These are phyloP conservation scores for Cantharis nigra DNA, from an alignment of 2,888 invertebrate genomes.

Conservation along the genomic window DNA sequence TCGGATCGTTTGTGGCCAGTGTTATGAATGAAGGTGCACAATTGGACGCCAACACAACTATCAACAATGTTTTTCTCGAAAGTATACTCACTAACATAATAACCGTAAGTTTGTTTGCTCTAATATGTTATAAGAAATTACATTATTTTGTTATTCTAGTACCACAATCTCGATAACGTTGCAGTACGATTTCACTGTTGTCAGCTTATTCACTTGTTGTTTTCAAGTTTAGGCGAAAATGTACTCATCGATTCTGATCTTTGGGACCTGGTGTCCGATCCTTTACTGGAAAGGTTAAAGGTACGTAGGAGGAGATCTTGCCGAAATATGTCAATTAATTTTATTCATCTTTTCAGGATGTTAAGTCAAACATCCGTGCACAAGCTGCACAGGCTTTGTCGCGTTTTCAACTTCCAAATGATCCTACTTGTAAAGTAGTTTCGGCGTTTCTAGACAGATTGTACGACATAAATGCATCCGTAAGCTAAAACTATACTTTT, in stretches of 20 bases:
- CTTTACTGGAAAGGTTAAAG: conserved; percentile 59
- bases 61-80: conserved; percentile 9
- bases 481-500: conserved; percentile 2
- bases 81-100: conserved; percentile 19
- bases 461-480: conserved; percentile 12
- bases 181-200: conserved; percentile 60
- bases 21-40: background rate
- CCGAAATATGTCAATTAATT: background rate
- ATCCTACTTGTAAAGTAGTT: conserved; percentile 60
- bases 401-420: conserved; percentile 61
- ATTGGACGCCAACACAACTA: background rate
- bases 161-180: conserved; percentile 52
- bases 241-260: conserved; percentile 61
- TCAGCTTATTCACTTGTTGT: conserved; percentile 60
- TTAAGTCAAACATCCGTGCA: conserved; percentile 56
- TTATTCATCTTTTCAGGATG: conserved; percentile 3
- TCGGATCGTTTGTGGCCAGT: conserved; percentile 7
- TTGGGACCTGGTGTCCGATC: conserved; percentile 57
- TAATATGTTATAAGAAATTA: background rate
- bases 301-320: conserved; percentile 50
- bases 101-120: conserved; percentile 6
- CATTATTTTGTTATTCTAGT: conserved; percentile 11
- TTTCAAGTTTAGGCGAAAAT: conserved; percentile 60
- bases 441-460: conserved; percentile 50
- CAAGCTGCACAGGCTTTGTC: conserved; percentile 62